Evolutionary conservation across 2,888 invertebrate genomes (phyloP).

Genomic region (Metellina segmentata): DNA sequence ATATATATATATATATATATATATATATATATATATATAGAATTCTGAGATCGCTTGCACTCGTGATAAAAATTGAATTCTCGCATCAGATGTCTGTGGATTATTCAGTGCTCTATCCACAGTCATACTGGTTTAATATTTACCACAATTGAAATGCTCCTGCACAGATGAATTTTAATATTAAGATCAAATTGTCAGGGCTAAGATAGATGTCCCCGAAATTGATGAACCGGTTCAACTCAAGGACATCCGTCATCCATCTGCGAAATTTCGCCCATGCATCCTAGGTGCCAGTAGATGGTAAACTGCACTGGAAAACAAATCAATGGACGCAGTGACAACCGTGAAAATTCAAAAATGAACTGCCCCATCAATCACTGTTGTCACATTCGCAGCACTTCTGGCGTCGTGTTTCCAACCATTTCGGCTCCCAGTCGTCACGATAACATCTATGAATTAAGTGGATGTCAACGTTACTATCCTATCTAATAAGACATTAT

Average conservation of each 20-base stretch:
- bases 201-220: neutral
- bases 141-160: neutral
- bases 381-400: neutral
- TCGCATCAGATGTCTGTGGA: too few relatives aligned
- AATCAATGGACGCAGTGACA: neutral
- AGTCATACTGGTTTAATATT: neutral
- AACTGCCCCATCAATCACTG: neutral
- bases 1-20: too few relatives aligned
- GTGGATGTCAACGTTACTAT: too few relatives aligned
- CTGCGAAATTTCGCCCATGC: neutral
- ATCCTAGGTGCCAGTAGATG: neutral
- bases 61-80: too few relatives aligned
- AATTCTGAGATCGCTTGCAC: too few relatives aligned
- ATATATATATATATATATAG: too few relatives aligned
- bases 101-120: neutral
- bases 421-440: too few relatives aligned
- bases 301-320: neutral
- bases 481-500: too few relatives aligned
- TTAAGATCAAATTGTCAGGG: neutral
- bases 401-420: neutral
- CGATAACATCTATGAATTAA: too few relatives aligned
- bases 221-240: neutral
- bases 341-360: slow-evolving; percentile 1
- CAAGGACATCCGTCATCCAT: neutral
- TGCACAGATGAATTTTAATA: neutral